phyloP scores from a whole-genome alignment of 2,113 vertebrate species.

The Halichoeres trimaculatus region DNA sequence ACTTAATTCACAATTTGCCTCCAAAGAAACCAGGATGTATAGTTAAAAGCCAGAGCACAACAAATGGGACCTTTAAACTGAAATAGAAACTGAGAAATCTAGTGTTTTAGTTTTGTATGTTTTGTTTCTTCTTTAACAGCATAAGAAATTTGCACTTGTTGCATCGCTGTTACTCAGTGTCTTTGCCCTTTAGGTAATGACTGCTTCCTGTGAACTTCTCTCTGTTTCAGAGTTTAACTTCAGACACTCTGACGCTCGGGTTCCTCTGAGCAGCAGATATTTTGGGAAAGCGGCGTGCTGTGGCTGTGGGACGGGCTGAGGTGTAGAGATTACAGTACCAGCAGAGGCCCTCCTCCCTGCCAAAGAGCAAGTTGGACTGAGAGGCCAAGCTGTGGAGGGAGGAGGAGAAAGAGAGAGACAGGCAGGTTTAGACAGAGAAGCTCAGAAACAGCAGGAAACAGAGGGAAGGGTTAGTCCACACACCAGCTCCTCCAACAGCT shows the following conservation, averaged over 20 bases:
- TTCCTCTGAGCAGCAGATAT: slow-evolving; percentile 15
- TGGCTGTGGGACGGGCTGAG: slow-evolving; percentile 34
- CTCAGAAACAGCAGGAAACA: slow-evolving; percentile 49
- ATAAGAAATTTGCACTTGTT: too few relatives aligned
- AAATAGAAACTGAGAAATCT: too few relatives aligned
- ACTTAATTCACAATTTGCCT: too few relatives aligned
- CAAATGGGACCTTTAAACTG: too few relatives aligned
- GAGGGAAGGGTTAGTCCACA: slow-evolving; percentile 28
- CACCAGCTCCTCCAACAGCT: slow-evolving; percentile 47
- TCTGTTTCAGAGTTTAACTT: neutral
- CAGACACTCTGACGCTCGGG: neutral
- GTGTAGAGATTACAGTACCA: slow-evolving; percentile 79
- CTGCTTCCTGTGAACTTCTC: too few relatives aligned
- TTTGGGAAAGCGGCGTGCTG: slow-evolving; percentile 40
- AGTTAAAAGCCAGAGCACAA: too few relatives aligned
- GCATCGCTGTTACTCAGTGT: too few relatives aligned
- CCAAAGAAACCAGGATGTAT: too few relatives aligned
- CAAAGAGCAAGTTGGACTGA: slow-evolving; percentile 84
- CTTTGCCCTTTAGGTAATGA: too few relatives aligned
- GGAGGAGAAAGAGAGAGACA: slow-evolving; percentile 43
- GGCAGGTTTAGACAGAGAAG: slow-evolving; percentile 48
- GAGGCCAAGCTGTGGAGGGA: slow-evolving; percentile 82
- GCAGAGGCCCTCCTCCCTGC: slow-evolving; percentile 84
- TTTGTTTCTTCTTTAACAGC: too few relatives aligned
- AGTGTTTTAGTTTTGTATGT: too few relatives aligned